Percentiles rank a stretch among this genome's conserved stretches.
Conservation (phyloP, 2,888 invertebrate genomes). For the Meandrusa payeni region DNA sequence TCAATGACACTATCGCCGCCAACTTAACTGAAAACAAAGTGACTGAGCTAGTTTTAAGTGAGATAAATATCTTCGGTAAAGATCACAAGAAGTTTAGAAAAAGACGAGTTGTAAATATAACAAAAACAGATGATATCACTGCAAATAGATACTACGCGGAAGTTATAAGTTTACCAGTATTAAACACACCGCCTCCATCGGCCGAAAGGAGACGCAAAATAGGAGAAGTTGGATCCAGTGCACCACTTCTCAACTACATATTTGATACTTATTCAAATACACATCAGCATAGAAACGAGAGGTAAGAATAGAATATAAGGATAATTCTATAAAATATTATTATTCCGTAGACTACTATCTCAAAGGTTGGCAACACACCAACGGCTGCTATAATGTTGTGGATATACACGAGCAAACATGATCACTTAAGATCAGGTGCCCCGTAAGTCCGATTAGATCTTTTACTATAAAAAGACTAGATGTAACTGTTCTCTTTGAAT, state of each 20-base stretch:
- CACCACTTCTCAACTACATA: constrained; percentile 70
- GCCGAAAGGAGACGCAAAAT: constrained; percentile 58
- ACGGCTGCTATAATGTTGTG: too few species aligned
- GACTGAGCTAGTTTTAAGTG: constrained; percentile 42
- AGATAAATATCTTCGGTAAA: constrained; percentile 23
- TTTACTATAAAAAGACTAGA: too few species aligned
- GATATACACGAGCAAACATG: too few species aligned
- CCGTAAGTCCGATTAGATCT: too few species aligned
- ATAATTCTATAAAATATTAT: too few species aligned
- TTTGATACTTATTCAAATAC: constrained; percentile 71
- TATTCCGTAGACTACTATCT: too few species aligned
- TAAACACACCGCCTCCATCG: constrained; percentile 40
- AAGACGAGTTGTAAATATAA: constrained; percentile 53
- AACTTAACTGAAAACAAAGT: constrained; percentile 30
- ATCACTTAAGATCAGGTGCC: too few species aligned
- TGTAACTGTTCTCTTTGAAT: too few species aligned
- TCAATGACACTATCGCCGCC: constrained; percentile 25
- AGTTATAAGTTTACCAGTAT: constrained; percentile 38
- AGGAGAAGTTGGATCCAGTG: constrained; percentile 67
- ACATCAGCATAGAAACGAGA: constrained; percentile 68
- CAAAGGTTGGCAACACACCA: too few species aligned
- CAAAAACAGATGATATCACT: constrained; percentile 39
- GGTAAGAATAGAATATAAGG: constrained; percentile 54
- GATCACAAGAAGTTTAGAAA: constrained; percentile 44
- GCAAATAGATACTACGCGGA: constrained; percentile 33